Evolutionary conservation across 1,140 invertebrate species (phyloP).

Genomic region (Philotrypesis tridentata): DNA sequence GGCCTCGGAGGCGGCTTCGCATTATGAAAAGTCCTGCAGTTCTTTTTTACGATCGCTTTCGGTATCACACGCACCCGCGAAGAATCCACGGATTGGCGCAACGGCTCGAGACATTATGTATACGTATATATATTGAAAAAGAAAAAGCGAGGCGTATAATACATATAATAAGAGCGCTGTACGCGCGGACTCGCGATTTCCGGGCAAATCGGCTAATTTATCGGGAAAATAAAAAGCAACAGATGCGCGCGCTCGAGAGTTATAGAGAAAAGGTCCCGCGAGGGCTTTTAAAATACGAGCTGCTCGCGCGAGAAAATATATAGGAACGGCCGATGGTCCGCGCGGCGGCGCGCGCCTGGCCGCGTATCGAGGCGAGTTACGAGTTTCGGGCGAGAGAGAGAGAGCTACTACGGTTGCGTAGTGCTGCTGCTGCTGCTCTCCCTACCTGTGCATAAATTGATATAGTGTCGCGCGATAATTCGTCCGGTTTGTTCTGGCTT

Average conservation of each 20-base stretch:
- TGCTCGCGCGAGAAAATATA: background rate
- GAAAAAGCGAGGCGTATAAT: background rate
- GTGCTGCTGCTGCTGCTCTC: background rate
- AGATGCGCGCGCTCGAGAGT: background rate
- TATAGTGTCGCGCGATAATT: constrained; percentile 57
- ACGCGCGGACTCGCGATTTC: background rate
- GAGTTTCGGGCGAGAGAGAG: constrained; percentile 52
- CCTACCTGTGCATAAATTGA: constrained; percentile 50
- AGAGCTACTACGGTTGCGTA: too few species aligned
- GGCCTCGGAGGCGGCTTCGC: constrained; percentile 17
- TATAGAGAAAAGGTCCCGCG: background rate
- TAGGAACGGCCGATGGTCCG: constrained; percentile 18
- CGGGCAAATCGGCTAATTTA: background rate
- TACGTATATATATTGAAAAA: background rate
- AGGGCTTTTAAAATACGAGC: background rate
- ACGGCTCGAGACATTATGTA: background rate
- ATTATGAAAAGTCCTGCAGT: constrained; percentile 43
- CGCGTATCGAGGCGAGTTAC: constrained; percentile 20
- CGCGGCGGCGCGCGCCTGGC: too few species aligned
- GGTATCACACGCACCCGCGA: too few species aligned
- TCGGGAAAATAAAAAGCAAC: background rate
- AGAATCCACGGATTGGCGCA: too few species aligned
- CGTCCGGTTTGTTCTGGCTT: constrained; percentile 42
- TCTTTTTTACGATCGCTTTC: too few species aligned
- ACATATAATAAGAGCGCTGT: too few species aligned